A percentile compares a stretch with the other conserved stretches of the same genome.
These are phyloP conservation scores for Yponomeuta plumbellus DNA, from an alignment of 2,888 invertebrate genomes.

Conservation along the genomic window DNA sequence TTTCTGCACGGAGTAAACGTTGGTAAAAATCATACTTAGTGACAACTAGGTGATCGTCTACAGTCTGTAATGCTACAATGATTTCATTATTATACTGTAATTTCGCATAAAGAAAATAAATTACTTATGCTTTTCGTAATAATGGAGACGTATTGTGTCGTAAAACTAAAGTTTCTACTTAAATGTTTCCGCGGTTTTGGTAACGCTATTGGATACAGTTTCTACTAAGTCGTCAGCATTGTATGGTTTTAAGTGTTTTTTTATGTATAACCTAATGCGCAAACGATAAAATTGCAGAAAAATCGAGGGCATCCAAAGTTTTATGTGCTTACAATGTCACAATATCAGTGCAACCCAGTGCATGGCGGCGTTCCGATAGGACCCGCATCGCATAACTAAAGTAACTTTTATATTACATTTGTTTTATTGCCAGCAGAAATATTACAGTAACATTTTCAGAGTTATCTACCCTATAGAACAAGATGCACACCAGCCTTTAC, in stretches of 20 bases:
- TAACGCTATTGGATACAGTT: background rate
- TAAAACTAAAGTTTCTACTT: constrained; percentile 6
- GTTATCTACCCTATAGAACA: constrained; percentile 18
- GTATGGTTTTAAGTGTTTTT: background rate
- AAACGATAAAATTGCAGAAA: background rate
- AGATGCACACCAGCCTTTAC: constrained; percentile 32
- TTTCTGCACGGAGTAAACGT: constrained; percentile 68
- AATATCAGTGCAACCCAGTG: constrained; percentile 26
- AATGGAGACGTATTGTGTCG: constrained; percentile 9
- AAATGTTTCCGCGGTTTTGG: background rate
- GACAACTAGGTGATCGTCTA: constrained; percentile 15
- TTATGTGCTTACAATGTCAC: constrained; percentile 24
- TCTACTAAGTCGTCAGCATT: background rate
- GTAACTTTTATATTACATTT: constrained; percentile 25
- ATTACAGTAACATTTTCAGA: background rate
- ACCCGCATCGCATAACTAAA: constrained; percentile 57
- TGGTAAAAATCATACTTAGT: constrained; percentile 56
- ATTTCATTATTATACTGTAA: constrained; percentile 12
- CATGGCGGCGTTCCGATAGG: constrained; percentile 49
- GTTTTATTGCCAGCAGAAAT: constrained; percentile 33
- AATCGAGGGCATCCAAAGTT: background rate
- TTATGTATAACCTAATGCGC: background rate
- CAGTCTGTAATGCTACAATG: constrained; percentile 14
- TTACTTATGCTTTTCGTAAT: constrained; percentile 8
- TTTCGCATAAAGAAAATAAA: constrained; percentile 14